Evolutionary conservation across 1,140 invertebrate species (phyloP).

Genomic region (Drosophila auraria): DNA sequence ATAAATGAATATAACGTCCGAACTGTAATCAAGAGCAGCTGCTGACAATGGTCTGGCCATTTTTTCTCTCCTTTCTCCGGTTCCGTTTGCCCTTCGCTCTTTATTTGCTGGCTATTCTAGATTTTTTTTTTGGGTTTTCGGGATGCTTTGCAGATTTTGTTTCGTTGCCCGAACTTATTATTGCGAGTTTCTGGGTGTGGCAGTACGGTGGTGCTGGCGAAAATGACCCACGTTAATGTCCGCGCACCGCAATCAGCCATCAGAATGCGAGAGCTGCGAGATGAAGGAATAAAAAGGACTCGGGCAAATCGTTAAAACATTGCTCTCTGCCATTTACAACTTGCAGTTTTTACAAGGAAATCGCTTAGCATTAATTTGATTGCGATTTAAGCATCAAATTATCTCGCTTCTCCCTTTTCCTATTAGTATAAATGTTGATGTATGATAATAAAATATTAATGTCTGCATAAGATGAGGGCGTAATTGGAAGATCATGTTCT

Average conservation of each 20-base stretch:
- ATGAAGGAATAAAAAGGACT: conserved; percentile 4
- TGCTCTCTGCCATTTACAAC: conserved; percentile 49
- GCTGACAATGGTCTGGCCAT: conserved; percentile 58
- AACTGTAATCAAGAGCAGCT: conserved; percentile 81
- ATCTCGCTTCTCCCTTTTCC: not conserved
- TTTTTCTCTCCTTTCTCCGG: conserved; percentile 18
- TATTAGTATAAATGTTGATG: conserved; percentile 28
- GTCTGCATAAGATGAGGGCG: not conserved
- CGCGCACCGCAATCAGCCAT: conserved; percentile 50
- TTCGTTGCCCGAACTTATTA: conserved; percentile 62
- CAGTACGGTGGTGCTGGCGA: conserved; percentile 39
- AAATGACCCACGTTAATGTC: conserved; percentile 78
- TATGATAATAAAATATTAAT: conserved; percentile 25
- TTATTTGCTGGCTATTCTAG: conserved; percentile 9
- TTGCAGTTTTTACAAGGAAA: conserved; percentile 62
- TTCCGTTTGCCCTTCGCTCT: conserved; percentile 27
- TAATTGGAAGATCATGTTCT: conserved; percentile 9
- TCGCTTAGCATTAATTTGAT: conserved; percentile 70
- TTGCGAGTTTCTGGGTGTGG: conserved; percentile 53
- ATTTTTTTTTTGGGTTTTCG: conserved; percentile 1
- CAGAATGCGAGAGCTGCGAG: conserved; percentile 8
- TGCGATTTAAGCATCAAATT: conserved; percentile 57
- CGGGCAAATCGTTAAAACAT: conserved; percentile 61
- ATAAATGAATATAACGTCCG: conserved; percentile 81
- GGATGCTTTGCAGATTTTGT: conserved; percentile 55